Percentiles rank a stretch among this genome's conserved stretches.
Conservation (phyloP, 2,888 invertebrate genomes). For the Plagodis pulveraria region DNA sequence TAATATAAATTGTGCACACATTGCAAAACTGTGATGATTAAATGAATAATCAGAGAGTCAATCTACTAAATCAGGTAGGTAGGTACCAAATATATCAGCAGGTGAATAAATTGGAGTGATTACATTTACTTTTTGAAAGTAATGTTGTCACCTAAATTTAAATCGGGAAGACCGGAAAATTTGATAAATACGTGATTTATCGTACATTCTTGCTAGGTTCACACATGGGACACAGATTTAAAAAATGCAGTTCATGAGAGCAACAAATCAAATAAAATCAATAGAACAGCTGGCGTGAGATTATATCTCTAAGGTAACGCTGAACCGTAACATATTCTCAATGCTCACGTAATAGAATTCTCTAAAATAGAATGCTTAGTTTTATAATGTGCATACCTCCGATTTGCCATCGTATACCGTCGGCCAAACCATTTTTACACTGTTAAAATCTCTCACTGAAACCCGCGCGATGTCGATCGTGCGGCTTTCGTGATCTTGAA, state of each 20-base stretch:
- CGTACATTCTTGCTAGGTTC: no score
- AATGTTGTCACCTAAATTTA: not conserved
- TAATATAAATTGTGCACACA: no score
- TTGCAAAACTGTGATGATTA: no score
- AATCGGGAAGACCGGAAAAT: no score
- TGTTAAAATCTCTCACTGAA: constrained; percentile 55
- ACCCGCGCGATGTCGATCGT: constrained; percentile 59
- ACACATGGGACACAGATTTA: no score
- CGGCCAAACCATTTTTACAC: constrained; percentile 74
- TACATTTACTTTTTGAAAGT: constrained; percentile 1
- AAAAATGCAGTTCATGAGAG: not conserved
- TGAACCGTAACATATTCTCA: constrained; percentile 41
- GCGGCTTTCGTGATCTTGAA: constrained; percentile 81
- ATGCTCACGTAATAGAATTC: constrained; percentile 53
- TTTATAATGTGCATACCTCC: constrained; percentile 56
- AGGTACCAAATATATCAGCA: constrained; percentile 1
- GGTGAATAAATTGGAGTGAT: constrained; percentile 16
- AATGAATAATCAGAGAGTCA: no score
- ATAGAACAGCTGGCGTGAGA: constrained; percentile 36
- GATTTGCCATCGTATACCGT: constrained; percentile 73
- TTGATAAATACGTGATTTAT: no score
- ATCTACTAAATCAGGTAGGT: no score
- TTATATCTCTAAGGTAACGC: constrained; percentile 52
- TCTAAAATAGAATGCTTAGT: constrained; percentile 51
- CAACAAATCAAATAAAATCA: constrained; percentile 8